These are phyloP conservation scores for Bombus pyrosoma DNA, from an alignment of 1,140 invertebrate species.

Conservation along the genomic window DNA sequence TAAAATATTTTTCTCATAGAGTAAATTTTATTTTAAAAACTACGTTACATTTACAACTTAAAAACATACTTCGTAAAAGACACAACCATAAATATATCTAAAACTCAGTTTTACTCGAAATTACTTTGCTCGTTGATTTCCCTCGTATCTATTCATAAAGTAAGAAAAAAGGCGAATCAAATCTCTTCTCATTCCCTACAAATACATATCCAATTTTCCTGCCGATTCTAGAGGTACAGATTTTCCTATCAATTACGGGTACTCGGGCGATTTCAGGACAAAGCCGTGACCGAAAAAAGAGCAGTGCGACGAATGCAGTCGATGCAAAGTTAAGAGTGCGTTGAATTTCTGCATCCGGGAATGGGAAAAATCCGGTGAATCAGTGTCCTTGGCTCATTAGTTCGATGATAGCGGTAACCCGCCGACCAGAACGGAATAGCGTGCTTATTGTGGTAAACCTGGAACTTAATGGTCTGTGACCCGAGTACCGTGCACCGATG, in stretches of 20 bases:
- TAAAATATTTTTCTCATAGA: too few relatives aligned
- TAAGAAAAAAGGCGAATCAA: neutral
- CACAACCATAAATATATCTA: neutral
- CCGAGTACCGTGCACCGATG: conserved; percentile 38
- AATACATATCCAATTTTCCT: neutral
- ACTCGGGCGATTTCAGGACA: neutral
- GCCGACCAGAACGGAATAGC: conserved; percentile 72
- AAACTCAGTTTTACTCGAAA: neutral
- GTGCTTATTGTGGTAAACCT: conserved; percentile 77
- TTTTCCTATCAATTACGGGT: neutral
- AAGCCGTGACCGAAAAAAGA: neutral
- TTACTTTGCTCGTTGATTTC: neutral
- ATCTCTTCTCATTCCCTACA: too few relatives aligned
- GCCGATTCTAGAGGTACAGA: too few relatives aligned
- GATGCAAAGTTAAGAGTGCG: conserved; percentile 31
- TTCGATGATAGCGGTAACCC: conserved; percentile 80
- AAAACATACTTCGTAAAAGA: neutral
- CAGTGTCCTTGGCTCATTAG: conserved; percentile 77
- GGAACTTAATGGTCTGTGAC: conserved; percentile 80
- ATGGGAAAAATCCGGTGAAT: conserved; percentile 74
- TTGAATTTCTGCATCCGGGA: conserved; percentile 68
- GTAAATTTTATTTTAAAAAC: too few relatives aligned
- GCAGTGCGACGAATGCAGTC: neutral
- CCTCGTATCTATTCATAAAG: neutral
- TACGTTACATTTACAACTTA: too few relatives aligned